Evolutionary conservation across 2,113 vertebrate genomes (phyloP), one percentile per base, ranked within the genome.

Genomic region (Sphyrna mokarran): DNA sequence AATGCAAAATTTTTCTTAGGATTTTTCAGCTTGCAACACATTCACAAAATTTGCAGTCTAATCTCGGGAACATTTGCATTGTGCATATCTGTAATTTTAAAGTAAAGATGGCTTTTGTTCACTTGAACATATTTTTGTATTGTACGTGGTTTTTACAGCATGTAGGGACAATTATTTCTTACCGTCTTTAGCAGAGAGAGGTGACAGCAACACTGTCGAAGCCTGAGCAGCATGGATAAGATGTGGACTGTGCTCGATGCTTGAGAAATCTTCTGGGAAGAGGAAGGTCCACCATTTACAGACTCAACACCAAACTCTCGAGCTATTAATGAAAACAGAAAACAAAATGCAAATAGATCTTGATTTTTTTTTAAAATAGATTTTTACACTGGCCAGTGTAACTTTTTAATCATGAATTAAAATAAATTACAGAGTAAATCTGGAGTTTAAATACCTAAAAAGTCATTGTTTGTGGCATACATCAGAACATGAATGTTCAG

Each of bases 121-220:
- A 37, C 29, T 89, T 58, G 43, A 48, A 54, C 48, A 26, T 37
- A 23, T 10, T 22, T 90, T 90, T 69, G 68, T 95, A 16, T 72
- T 54, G 13, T 48, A 72, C 11, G 33, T 14, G 8, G 58, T 68
- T 14, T 14, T 69, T 66, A 94, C 26, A 2, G 29, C 4, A 91
- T 33, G 6, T 87, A 3, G 26, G n/a, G n/a, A 13, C 48, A 96
- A 54, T 78, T 11, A 54, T 23, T 0, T 22, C 69, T 97, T 96
- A 99, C 99, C 98, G 98, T 98, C 96, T 98, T 98, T 2, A 99
- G 97, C 85, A 99, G 97, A 1, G 99, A 99, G 68, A 98, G 98
- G 94, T 99, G 99, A 76, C 99, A 98, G 97, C 99, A 99, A 96
- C 98, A 99, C 96, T 99, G 99, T 76, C 99, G 98, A 69, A 99